Evolutionary conservation across 2,797 vertebrate species (phyloP).

Genomic region (Cuculus canorus): DNA sequence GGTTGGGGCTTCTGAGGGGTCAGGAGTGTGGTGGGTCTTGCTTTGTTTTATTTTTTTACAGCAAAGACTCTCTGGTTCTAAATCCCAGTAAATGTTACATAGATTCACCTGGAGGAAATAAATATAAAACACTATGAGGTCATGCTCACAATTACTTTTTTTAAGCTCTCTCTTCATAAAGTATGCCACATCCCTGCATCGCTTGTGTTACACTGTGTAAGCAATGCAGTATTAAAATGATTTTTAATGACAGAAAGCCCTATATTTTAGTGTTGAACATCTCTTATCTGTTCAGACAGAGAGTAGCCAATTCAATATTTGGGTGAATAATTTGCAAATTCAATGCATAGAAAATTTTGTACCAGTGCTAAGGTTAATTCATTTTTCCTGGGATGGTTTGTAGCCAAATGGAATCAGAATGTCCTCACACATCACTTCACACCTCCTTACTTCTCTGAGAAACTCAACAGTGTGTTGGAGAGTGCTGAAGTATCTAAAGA

Average conservation of each 20-base stretch:
- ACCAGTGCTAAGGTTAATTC: constrained; percentile 48
- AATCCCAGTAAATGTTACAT: not conserved
- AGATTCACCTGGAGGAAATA: not conserved
- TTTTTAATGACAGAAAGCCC: constrained; percentile 31
- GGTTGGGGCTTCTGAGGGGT: fast-evolving
- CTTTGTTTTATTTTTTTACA: not conserved
- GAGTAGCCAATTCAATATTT: constrained; percentile 43
- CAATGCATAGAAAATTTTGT: constrained; percentile 36
- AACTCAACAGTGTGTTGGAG: not conserved
- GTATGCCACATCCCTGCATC: not conserved
- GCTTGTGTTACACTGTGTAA: not conserved
- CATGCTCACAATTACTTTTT: not conserved
- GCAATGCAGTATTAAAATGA: constrained; percentile 9
- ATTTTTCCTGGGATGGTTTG: constrained; percentile 40
- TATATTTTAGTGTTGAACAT: constrained; percentile 18
- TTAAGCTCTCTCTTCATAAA: not conserved
- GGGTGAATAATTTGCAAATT: constrained; percentile 53
- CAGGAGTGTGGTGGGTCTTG: not conserved
- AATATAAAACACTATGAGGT: not conserved
- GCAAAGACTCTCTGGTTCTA: not conserved
- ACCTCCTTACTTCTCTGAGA: not conserved
- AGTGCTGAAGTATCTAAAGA: constrained; percentile 34
- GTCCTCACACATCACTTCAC: constrained; percentile 10
- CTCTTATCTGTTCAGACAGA: constrained; percentile 45
- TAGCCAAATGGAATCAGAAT: constrained; percentile 50